Evolutionary conservation across 2,797 vertebrate genomes (phyloP), one percentile per base, ranked within the genome.

Genomic region (Chaetophractus vellerosus): DNA sequence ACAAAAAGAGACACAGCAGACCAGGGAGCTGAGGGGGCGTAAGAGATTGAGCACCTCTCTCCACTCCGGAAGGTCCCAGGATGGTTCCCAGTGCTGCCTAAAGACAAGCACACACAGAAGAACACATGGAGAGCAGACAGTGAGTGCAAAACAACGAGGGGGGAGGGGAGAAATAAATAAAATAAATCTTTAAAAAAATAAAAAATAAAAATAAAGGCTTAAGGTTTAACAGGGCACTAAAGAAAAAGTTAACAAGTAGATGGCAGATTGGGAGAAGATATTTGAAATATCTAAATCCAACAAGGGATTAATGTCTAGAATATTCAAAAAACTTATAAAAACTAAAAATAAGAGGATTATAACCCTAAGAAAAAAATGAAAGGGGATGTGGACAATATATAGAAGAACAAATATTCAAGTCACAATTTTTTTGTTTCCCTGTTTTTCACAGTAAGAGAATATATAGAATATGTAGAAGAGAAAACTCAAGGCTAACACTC

Each of bases 211-310:
- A 90, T 76, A 86, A 90, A 82, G n/a, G 6, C 52, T 78, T 88
- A 36, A 28, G 14, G 33, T 61, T 88, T 69, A 69, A 69, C 23
- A 69, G 52, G 69, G 26, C 55, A 59, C 41, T 75, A 24, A 24
- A 76, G 45, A 78, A 38, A 79, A 91, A 91, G 19, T 68, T 94
- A 91, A 88, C 48, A 82, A 69, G 41, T 61, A 63, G 15, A 61
- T 84, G 38, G 64, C 18, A 71, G 71, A 83, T 61, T 66, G 45
- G 64, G 84, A 81, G 75, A 87, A 78, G 24, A 19, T 66, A 91
- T 18, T 50, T 90, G 38, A 87, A 90, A 74, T 61, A 66, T 50
- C 38, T 66, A 92, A 90, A 64, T 75, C 24, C 36, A 93, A 48
- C 45, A 66, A 31, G 36, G 36, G 28, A 72, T 50, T 83, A 48